Conservation (phyloP, 1,140 invertebrate species). For the Caenorhabditis remanei region DNA sequence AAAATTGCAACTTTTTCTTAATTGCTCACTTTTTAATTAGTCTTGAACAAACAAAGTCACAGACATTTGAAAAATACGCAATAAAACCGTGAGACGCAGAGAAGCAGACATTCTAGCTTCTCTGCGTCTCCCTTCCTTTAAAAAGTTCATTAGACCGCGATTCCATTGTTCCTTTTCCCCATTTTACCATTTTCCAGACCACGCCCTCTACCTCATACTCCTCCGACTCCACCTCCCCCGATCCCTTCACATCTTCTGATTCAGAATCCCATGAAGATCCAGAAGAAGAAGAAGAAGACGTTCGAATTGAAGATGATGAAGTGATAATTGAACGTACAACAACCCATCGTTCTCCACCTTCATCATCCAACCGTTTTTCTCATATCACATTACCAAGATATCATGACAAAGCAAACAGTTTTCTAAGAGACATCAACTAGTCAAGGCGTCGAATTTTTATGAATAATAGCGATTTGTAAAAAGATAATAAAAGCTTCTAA, state of each 20-base stretch:
- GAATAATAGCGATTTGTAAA: too few species aligned
- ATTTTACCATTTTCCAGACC: not conserved
- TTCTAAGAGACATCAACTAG: constrained; percentile 46
- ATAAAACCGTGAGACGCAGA: too few species aligned
- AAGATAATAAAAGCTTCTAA: too few species aligned
- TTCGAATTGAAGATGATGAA: not conserved
- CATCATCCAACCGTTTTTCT: constrained; percentile 13
- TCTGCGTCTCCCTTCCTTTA: too few species aligned
- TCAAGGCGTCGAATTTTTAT: not conserved
- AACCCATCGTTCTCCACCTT: not conserved
- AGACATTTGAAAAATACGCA: too few species aligned
- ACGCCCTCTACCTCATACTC: not conserved
- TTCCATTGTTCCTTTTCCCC: too few species aligned
- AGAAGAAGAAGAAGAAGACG: not conserved
- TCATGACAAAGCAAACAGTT: constrained; percentile 51
- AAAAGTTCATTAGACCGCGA: too few species aligned
- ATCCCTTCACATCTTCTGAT: not conserved
- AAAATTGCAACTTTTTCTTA: too few species aligned
- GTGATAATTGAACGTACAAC: not conserved
- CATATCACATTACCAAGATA: constrained; percentile 48
- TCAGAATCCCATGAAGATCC: not conserved
- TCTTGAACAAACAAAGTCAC: too few species aligned
- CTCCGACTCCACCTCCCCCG: not conserved
- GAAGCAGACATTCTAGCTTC: too few species aligned
- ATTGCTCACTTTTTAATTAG: too few species aligned